phyloP scores from a whole-genome alignment of 2,797 vertebrate genomes.

The Muscicapa striata region DNA sequence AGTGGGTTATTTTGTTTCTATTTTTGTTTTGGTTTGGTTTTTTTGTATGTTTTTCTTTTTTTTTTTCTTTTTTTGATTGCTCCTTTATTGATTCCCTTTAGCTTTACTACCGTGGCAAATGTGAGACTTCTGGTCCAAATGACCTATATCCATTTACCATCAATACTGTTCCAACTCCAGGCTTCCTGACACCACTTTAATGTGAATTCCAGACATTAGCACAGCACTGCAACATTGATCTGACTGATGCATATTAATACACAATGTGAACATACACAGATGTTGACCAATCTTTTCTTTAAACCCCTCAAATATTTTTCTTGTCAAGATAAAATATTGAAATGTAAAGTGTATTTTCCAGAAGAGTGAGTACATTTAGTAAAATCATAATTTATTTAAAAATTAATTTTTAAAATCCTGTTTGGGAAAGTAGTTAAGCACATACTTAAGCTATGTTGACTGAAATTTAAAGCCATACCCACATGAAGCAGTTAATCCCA shows the following conservation, averaged over 20 bases:
- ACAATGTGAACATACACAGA: background rate
- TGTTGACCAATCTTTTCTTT: conserved; percentile 22
- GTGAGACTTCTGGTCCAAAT: conserved; percentile 16
- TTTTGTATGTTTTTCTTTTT: fast-evolving
- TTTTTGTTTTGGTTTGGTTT: fast-evolving
- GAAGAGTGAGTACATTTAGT: background rate
- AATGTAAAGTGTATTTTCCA: background rate
- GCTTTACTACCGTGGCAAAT: background rate
- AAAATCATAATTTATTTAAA: conserved; percentile 7
- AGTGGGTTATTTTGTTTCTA: too few species aligned
- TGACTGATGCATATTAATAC: conserved; percentile 3
- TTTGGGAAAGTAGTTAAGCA: conserved; percentile 22
- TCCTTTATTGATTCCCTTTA: conserved; percentile 37
- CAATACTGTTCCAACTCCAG: conserved; percentile 22
- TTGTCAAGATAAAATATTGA: conserved; percentile 44
- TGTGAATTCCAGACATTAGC: conserved; percentile 58
- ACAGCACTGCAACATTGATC: conserved; percentile 36
- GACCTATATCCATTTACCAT: conserved; percentile 55
- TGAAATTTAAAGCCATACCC: conserved; percentile 5
- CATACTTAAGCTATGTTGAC: background rate
- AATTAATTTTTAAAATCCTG: background rate
- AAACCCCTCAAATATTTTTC: conserved; percentile 8
- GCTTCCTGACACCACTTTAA: conserved; percentile 51
- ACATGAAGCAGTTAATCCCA: background rate
- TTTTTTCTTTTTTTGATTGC: background rate